Evolutionary conservation across 2,888 invertebrate genomes (phyloP).

Genomic region (Prosapia bicincta): DNA sequence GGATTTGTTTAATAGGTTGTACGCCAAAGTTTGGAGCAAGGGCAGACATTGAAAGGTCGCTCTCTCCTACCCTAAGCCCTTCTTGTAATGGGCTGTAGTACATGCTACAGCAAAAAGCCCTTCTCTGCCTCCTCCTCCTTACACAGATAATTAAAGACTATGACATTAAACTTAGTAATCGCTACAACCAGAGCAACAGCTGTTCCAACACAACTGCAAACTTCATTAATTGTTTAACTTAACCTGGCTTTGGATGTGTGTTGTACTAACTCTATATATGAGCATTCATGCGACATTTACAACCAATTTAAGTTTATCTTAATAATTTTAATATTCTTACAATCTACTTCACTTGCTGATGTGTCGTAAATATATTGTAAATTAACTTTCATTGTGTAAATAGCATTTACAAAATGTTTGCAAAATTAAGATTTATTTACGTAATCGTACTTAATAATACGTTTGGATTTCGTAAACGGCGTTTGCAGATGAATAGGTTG

Average conservation of each 20-base stretch:
- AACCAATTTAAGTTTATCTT: too few species aligned
- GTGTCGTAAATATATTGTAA: too few species aligned
- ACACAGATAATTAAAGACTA: neutral
- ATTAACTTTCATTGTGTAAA: too few species aligned
- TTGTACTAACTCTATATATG: too few species aligned
- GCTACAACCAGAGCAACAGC: neutral
- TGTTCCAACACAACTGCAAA: neutral
- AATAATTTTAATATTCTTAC: too few species aligned
- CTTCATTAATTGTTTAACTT: constrained; percentile 2
- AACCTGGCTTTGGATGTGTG: neutral
- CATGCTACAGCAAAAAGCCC: constrained; percentile 2
- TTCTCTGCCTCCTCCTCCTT: neutral
- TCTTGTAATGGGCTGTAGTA: neutral
- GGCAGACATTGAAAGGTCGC: neutral
- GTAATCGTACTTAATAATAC: too few species aligned
- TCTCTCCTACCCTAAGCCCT: neutral
- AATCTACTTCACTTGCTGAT: too few species aligned
- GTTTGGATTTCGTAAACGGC: too few species aligned
- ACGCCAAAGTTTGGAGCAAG: neutral
- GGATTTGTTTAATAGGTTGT: neutral
- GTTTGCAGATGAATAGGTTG: too few species aligned
- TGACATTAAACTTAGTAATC: neutral
- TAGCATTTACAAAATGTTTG: too few species aligned
- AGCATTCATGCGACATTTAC: too few species aligned
- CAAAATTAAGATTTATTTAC: too few species aligned